A percentile compares a stretch with the other conserved stretches of the same genome.
Evolutionary conservation across 2,797 vertebrate species (phyloP).

Genomic region (Acipenser ruthenus): DNA sequence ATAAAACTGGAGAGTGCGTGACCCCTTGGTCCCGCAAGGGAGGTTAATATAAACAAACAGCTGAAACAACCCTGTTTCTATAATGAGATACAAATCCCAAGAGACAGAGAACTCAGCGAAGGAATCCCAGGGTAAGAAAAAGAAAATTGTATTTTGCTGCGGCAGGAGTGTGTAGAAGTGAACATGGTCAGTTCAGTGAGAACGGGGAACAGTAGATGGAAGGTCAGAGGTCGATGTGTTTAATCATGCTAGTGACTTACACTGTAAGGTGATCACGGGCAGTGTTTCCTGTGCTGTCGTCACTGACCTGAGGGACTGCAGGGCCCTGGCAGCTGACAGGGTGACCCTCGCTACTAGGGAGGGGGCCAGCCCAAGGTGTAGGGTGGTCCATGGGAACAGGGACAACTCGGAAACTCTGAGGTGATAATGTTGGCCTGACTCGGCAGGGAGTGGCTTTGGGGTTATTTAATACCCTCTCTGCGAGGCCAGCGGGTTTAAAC

Average conservation of each 20-base stretch:
- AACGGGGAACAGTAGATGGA: neutral
- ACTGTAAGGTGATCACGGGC: neutral
- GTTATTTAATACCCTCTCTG: slow-evolving; percentile 17
- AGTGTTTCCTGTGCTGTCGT: neutral
- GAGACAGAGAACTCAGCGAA: neutral
- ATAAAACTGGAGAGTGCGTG: no score
- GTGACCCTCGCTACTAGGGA: neutral
- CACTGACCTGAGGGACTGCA: neutral
- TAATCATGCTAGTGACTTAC: slow-evolving; percentile 1
- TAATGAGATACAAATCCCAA: slow-evolving; percentile 21
- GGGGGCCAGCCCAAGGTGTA: neutral
- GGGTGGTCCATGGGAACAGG: slow-evolving; percentile 26
- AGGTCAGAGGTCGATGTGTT: slow-evolving; percentile 2
- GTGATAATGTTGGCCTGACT: neutral
- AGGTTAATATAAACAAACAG: slow-evolving; percentile 6
- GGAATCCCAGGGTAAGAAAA: neutral
- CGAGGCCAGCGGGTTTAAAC: slow-evolving; percentile 23
- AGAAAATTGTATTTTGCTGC: neutral
- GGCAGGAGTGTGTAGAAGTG: slow-evolving; percentile 12
- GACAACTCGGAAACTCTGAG: slow-evolving; percentile 21
- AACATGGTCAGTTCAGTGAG: slow-evolving; percentile 7
- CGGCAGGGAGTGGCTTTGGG: neutral
- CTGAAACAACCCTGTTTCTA: slow-evolving; percentile 17
- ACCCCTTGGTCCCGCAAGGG: no score
- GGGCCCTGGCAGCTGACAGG: neutral